Evolutionary conservation across 37 sponge, comb jelly and placozoan genomes (phyloP), one percentile per base, ranked within the genome.

Genomic region (Amphimedon queenslandica): DNA sequence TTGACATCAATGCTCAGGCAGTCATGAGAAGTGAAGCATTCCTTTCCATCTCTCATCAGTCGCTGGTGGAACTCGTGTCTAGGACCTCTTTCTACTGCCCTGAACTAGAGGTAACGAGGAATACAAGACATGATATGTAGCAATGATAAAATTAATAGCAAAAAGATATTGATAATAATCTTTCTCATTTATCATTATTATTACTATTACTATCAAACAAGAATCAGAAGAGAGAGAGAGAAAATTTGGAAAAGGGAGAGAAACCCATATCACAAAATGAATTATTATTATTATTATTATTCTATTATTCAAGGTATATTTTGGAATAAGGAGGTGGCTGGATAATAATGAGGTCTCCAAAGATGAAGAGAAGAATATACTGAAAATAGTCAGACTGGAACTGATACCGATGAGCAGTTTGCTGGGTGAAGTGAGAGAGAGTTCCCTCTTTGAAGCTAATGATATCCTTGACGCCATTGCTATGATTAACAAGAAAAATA

Each of bases 41-140:
- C 66, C 66, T 86, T 36, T 75, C 86, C 2, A 74, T 94, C 57
- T 90, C 91, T 2, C 72, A 82, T 42, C 40, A 79, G 13, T 79
- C 91, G 5, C 78, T 94, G 66, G 42, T 57, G 1, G 88, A 94
- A 20, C 82, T 96, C 38, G 33, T 93, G 6, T n/a, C 67, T 5
- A 53, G 97, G 16, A 87, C 82, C 51, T 94, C 94, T 11, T 94
- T 94, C 84, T 94, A 76, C 75, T 87, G 91, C 11, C 82, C 80
- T 0, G 99, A 99, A 71, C 77, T 90, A 29, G 91, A 90, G 10
- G n/a, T n/a, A n/a, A n/a, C n/a, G n/a, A n/a, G n/a, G n/a, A n/a
- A n/a, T n/a, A n/a, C n/a, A n/a, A n/a, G n/a, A n/a, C n/a, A n/a
- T n/a, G n/a, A n/a, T n/a, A n/a, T n/a, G n/a, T n/a, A n/a, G n/a